Percentiles rank a stretch among this genome's conserved stretches.
phyloP scores from a whole-genome alignment of 2,888 invertebrate species.

The Calameuta pallipes region DNA sequence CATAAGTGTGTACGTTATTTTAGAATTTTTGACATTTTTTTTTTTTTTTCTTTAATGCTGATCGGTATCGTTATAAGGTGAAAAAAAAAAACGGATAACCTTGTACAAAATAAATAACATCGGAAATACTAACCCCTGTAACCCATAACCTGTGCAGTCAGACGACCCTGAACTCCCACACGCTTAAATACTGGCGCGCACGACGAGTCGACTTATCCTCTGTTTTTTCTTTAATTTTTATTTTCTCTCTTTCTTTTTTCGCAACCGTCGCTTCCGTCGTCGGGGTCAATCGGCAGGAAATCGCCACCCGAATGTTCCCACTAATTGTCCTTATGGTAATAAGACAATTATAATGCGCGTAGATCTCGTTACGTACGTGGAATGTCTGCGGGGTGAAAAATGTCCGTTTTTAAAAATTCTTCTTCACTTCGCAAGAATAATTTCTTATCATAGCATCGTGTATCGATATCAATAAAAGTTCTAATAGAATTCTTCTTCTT shows the following conservation, averaged over 20 bases:
- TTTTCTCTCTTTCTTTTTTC: slow-evolving; percentile 50
- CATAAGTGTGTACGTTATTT: no score
- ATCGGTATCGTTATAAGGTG: neutral
- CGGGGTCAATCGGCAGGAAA: slow-evolving; percentile 56
- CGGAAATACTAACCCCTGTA: slow-evolving; percentile 59
- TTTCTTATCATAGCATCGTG: no score
- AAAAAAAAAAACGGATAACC: slow-evolving; percentile 21
- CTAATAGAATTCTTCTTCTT: no score
- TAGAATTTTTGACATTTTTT: no score
- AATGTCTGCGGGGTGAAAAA: slow-evolving; percentile 14
- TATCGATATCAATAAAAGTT: no score
- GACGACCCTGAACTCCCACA: slow-evolving; percentile 57
- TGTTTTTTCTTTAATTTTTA: slow-evolving; percentile 36
- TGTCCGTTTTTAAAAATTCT: neutral
- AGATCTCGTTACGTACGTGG: slow-evolving; percentile 16
- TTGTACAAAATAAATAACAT: slow-evolving; percentile 42
- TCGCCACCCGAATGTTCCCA: slow-evolving; percentile 60
- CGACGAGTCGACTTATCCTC: slow-evolving; percentile 25
- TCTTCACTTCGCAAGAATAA: no score
- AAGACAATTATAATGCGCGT: slow-evolving; percentile 12
- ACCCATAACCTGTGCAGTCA: slow-evolving; percentile 36
- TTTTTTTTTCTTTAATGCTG: neutral
- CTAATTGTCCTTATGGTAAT: slow-evolving; percentile 64
- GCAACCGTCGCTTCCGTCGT: slow-evolving; percentile 56
- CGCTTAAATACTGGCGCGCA: slow-evolving; percentile 26